Conservation (phyloP, 2,888 invertebrate genomes). For the Euplexia lucipara region DNA sequence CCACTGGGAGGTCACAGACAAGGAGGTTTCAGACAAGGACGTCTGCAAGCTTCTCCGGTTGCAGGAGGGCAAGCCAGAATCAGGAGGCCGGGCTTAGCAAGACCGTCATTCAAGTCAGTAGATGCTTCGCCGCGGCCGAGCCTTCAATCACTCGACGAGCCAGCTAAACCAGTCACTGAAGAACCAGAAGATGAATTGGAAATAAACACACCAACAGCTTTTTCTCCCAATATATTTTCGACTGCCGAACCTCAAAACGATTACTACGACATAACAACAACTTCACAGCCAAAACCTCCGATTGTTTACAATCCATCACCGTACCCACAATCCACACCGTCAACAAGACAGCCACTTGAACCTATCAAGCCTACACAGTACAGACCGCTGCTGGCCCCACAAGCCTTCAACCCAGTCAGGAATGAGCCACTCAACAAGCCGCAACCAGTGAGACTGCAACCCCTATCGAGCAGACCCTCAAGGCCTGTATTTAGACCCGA, state of each 20-base stretch:
- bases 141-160: slow-evolving; percentile 88
- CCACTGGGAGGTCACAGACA: slow-evolving; percentile 81
- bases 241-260: slow-evolving; percentile 88
- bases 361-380: slow-evolving; percentile 87
- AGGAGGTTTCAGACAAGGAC: slow-evolving; percentile 85
- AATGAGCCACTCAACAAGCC: slow-evolving; percentile 82
- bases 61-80: slow-evolving; percentile 78
- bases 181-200: slow-evolving; percentile 92
- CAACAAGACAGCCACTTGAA: slow-evolving; percentile 78
- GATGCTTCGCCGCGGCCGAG: slow-evolving; percentile 86
- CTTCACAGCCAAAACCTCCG: slow-evolving; percentile 86
- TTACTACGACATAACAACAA: slow-evolving; percentile 85
- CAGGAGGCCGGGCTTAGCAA: slow-evolving; percentile 83
- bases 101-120: slow-evolving; percentile 86
- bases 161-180: slow-evolving; percentile 93
- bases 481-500: slow-evolving; percentile 89
- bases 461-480: slow-evolving; percentile 87
- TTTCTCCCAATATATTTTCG: slow-evolving; percentile 82
- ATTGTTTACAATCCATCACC: slow-evolving; percentile 84
- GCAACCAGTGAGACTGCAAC: slow-evolving; percentile 86
- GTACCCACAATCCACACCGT: slow-evolving; percentile 84
- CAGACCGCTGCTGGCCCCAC: slow-evolving; percentile 81
- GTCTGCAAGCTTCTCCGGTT: slow-evolving; percentile 77
- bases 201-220: slow-evolving; percentile 90
- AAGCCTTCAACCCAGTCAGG: slow-evolving; percentile 82